Conservation (phyloP, 2,113 vertebrate genomes). For the Fregetta grallaria region DNA sequence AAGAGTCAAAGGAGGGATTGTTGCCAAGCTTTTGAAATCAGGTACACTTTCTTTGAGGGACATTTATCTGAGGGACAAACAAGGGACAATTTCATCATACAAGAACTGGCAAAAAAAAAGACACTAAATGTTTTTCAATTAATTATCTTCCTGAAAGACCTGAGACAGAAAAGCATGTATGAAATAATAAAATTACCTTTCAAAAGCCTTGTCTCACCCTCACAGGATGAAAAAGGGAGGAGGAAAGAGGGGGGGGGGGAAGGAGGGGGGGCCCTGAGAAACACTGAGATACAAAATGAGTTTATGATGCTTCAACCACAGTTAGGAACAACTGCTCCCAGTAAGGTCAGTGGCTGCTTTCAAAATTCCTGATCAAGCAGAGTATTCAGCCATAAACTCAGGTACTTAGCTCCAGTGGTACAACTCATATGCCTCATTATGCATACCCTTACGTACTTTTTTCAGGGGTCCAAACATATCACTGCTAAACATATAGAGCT, state of each 20-base stretch:
- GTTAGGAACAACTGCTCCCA: neutral
- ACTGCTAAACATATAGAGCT: neutral
- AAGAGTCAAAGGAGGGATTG: conserved; percentile 6
- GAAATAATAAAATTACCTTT: neutral
- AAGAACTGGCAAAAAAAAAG: neutral
- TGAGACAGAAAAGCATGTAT: neutral
- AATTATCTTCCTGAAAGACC: neutral
- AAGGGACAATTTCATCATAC: conserved; percentile 46
- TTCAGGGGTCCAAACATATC: neutral
- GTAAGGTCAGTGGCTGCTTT: neutral
- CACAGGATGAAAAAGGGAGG: neutral
- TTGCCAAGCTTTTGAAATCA: conserved; percentile 63
- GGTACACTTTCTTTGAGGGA: conserved; percentile 9
- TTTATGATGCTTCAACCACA: neutral
- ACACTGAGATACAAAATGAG: neutral
- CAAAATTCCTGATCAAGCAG: neutral
- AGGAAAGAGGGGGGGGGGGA: accelerated
- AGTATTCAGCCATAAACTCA: neutral
- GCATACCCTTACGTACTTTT: neutral
- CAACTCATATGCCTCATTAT: neutral
- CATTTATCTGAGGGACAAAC: conserved; percentile 20
- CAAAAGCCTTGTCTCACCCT: neutral
- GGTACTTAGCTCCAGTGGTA: neutral
- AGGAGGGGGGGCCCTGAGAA: accelerated
- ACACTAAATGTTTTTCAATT: neutral